Evolutionary conservation across 2,888 invertebrate genomes (phyloP).

Genomic region (Cenopis cana): DNA sequence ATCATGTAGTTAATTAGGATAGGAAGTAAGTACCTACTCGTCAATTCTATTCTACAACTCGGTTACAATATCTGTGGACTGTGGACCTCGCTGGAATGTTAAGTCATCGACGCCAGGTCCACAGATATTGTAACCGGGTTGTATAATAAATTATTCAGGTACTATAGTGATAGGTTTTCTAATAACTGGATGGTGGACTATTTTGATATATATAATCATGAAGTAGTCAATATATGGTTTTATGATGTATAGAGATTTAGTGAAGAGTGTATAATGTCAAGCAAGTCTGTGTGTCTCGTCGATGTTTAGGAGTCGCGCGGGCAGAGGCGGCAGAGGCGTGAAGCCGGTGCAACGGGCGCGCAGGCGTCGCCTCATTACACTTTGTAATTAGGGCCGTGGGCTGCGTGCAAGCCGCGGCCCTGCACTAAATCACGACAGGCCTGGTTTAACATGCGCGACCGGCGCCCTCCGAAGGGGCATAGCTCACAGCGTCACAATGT

Average conservation of each 20-base stretch:
- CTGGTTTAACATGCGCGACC: constrained; percentile 68
- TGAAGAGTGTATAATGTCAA: constrained; percentile 4
- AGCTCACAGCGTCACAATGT: constrained; percentile 68
- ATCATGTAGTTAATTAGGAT: neutral
- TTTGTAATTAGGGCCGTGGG: constrained; percentile 82
- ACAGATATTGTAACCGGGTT: too few species aligned
- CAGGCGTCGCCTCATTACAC: constrained; percentile 75
- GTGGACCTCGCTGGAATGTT: too few species aligned
- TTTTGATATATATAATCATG: neutral
- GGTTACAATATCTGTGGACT: too few species aligned
- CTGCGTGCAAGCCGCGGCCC: constrained; percentile 67
- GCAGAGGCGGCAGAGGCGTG: constrained; percentile 51
- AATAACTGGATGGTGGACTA: neutral
- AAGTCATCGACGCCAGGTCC: too few species aligned
- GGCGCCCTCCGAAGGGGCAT: constrained; percentile 64
- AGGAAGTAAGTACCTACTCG: neutral
- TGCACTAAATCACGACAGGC: constrained; percentile 78
- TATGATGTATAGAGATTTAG: neutral
- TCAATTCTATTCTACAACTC: too few species aligned
- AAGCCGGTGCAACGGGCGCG: constrained; percentile 53
- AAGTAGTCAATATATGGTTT: neutral
- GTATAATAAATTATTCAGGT: too few species aligned
- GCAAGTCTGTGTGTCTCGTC: constrained; percentile 6
- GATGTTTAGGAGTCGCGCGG: constrained; percentile 7
- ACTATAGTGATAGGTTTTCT: neutral